Percentiles rank a stretch among this genome's conserved stretches.
Evolutionary conservation across 2,888 invertebrate species (phyloP).

Genomic region (Ectemnius cavifrons): DNA sequence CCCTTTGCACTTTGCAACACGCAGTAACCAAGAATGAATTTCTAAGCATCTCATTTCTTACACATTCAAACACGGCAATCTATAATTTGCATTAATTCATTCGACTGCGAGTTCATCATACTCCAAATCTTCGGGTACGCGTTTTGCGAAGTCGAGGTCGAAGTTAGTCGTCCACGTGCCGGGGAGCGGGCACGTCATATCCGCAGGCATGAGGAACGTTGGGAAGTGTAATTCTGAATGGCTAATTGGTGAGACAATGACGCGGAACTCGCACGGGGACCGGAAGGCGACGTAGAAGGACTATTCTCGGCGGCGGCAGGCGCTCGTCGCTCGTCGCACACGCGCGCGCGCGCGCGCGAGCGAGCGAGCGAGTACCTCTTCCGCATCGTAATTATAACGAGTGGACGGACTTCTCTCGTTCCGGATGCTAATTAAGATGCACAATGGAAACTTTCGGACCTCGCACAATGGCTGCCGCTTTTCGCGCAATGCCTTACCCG

Average conservation of each 20-base stretch:
- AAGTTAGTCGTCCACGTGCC: constrained; percentile 57
- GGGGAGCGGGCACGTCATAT: constrained; percentile 65
- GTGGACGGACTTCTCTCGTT: constrained; percentile 46
- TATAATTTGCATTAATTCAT: no score
- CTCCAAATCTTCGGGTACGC: no score
- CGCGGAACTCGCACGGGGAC: constrained; percentile 62
- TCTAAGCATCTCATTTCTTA: no score
- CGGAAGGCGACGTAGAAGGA: constrained; percentile 54
- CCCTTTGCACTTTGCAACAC: not conserved
- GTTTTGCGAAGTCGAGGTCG: no score
- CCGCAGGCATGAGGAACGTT: constrained; percentile 65
- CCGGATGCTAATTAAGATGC: constrained; percentile 52
- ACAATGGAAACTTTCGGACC: constrained; percentile 14
- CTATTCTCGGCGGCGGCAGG: constrained; percentile 37
- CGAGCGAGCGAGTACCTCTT: constrained; percentile 41
- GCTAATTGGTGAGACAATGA: constrained; percentile 71
- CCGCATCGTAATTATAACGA: constrained; percentile 59
- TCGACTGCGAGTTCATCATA: no score
- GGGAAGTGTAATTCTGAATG: constrained; percentile 72
- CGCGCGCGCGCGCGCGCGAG: not conserved
- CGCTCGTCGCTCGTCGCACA: not conserved
- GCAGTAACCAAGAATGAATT: no score
- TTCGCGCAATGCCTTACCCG: not conserved
- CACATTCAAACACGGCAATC: no score
- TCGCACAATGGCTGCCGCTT: constrained; percentile 32